These are phyloP conservation scores for Caenorhabditis latens DNA, from an alignment of 1,140 invertebrate genomes.

Conservation along the genomic window DNA sequence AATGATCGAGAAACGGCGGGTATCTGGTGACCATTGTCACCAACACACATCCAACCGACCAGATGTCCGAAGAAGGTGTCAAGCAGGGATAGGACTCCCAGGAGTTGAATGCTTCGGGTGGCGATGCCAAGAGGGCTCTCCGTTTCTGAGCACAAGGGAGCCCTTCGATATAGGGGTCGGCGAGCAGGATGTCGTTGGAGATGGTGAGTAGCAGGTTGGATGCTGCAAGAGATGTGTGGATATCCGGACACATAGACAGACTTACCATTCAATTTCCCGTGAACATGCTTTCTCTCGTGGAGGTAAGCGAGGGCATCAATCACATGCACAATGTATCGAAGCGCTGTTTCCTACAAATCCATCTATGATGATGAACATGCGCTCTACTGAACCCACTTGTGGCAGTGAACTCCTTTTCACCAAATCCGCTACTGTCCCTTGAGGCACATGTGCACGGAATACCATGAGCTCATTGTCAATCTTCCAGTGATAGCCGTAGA, in stretches of 20 bases:
- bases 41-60: slow-evolving; percentile 65
- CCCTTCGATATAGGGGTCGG: slow-evolving; percentile 52
- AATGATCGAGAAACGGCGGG: slow-evolving; percentile 63
- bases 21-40: slow-evolving; percentile 65
- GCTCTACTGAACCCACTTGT: neutral
- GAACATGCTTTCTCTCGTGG: slow-evolving; percentile 52
- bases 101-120: slow-evolving; percentile 54
- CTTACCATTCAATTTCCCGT: slow-evolving; percentile 62
- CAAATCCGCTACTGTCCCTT: slow-evolving; percentile 54
- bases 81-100: neutral
- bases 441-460: slow-evolving; percentile 43
- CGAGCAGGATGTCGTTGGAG: slow-evolving; percentile 64
- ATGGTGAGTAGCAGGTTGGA: slow-evolving; percentile 65
- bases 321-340: slow-evolving; percentile 56
- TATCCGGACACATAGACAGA: too few relatives aligned
- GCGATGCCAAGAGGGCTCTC: slow-evolving; percentile 16
- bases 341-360: slow-evolving; percentile 25
- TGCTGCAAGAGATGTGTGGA: slow-evolving; percentile 58
- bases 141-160: slow-evolving; percentile 50
- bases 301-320: slow-evolving; percentile 61
- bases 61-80: slow-evolving; percentile 61
- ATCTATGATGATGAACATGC: neutral
- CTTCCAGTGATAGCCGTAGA: slow-evolving; percentile 46
- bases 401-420: slow-evolving; percentile 34
- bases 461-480: neutral